Evolutionary conservation across 2,113 vertebrate genomes (phyloP), one percentile per base, ranked within the genome.

Genomic region (Myiozetetes cayanensis): DNA sequence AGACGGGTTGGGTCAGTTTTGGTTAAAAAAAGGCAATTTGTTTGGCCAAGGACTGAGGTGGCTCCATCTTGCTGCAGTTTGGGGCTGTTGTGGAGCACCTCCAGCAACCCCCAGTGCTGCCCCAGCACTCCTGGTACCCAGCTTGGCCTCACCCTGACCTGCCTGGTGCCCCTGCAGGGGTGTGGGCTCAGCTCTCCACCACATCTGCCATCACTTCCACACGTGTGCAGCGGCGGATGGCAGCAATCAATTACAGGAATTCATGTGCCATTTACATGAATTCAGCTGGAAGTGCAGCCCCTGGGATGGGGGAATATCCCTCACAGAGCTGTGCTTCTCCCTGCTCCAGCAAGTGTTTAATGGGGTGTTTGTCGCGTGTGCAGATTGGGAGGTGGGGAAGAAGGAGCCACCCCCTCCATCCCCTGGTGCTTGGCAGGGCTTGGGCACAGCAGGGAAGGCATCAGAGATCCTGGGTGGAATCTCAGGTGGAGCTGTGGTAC

Each of bases 151-250:
- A 49, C 30, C 79, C 72, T 2, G 1, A 9, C 52, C 67, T 55
- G 31, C 28, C 75, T 79, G 72, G 47, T 5, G n/a, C 4, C 39
- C 16, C 22, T 18, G 67, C 6, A n/a, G 21, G 76, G 80, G 17
- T 21, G 76, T 7, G 68, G 65, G 82, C 46, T 89, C 72, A 58
- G 79, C 41, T 28, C 63, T 28, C n/a, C 11, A 3, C n/a, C 31
- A n/a, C 5, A 0, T 10, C 88, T 70, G 78, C 55, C 13, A 1
- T 6, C 0, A 1, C 66, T 72, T 1, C 0, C 8, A 2, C 37
- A 16, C 0, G 0, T 15, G 21, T 6, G 21, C 2, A 5, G 37
- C 5, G 0, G 11, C 1, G 50, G 41, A 37, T 2, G 5, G 73
- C 78, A 82, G 52, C 10, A 9, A 65, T 73, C 76, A 50, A 68